phyloP scores from a whole-genome alignment of 2,797 vertebrate genomes.

The Remorina albescens region DNA sequence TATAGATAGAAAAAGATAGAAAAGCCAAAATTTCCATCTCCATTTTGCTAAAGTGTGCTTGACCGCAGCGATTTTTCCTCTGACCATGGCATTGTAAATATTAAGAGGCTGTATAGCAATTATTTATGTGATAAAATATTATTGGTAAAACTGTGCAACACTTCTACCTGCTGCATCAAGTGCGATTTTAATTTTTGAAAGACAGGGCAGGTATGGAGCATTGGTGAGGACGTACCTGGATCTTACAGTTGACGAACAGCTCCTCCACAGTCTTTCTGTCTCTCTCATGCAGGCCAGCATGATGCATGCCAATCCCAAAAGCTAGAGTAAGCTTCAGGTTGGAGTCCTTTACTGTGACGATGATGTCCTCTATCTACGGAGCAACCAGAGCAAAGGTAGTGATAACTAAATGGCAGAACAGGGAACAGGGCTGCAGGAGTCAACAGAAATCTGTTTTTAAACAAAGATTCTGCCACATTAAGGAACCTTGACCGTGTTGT shows the following conservation, averaged over 20 bases:
- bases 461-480: no score
- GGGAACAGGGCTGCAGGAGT: slow-evolving; percentile 1
- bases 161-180: background rate
- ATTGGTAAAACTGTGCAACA: background rate
- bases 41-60: background rate
- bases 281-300: slow-evolving; percentile 95
- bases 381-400: background rate
- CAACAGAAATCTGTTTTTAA: background rate
- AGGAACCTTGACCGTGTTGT: no score
- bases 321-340: slow-evolving; percentile 97
- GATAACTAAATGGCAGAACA: no score
- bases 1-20: no score
- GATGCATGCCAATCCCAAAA: slow-evolving; percentile 98
- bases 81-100: no score
- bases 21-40: background rate
- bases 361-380: slow-evolving; percentile 92
- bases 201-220: background rate
- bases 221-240: slow-evolving; percentile 87
- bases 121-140: background rate
- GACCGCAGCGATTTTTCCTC: no score
- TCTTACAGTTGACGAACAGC: slow-evolving; percentile 98
- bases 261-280: slow-evolving; percentile 97
- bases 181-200: rapidly evolving
- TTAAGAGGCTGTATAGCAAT: background rate
- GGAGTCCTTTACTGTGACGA: slow-evolving; percentile 92